A percentile compares a stretch with the other conserved stretches of the same genome.
Conservation (phyloP, 2,113 vertebrate species). For the Zeus faber region DNA sequence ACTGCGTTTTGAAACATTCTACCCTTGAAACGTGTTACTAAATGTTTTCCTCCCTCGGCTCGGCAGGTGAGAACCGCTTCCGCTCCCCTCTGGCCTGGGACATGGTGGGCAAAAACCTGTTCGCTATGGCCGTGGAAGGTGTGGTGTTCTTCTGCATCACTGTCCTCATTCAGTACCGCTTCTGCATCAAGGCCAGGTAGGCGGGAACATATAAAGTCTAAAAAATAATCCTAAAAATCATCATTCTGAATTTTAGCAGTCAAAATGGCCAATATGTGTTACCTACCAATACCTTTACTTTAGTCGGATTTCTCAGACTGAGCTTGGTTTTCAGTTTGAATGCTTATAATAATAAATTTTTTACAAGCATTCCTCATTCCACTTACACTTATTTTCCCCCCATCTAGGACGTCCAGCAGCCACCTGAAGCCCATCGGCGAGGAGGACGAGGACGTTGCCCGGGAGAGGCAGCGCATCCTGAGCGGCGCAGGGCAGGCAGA, state of each 20-base stretch:
- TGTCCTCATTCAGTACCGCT: slow-evolving; percentile 93
- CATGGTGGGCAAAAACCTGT: slow-evolving; percentile 95
- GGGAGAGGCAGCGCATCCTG: slow-evolving; percentile 93
- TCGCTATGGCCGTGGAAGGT: slow-evolving; percentile 96
- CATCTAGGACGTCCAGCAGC: slow-evolving; percentile 82
- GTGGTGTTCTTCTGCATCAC: slow-evolving; percentile 93
- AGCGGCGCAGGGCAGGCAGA: slow-evolving; percentile 88
- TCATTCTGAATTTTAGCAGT: too few relatives aligned
- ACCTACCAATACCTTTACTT: too few relatives aligned
- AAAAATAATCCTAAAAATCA: too few relatives aligned
- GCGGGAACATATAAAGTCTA: slow-evolving; percentile 3
- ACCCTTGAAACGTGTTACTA: too few relatives aligned
- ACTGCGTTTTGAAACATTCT: too few relatives aligned
- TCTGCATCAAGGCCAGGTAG: slow-evolving; percentile 93
- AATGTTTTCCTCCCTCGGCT: slow-evolving; percentile 10
- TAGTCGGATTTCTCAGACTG: too few relatives aligned
- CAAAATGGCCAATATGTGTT: too few relatives aligned
- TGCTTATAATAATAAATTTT: too few relatives aligned
- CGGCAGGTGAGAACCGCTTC: slow-evolving; percentile 90
- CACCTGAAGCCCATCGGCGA: slow-evolving; percentile 88
- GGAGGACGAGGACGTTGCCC: slow-evolving; percentile 94
- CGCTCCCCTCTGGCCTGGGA: slow-evolving; percentile 96
- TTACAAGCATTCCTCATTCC: too few relatives aligned
- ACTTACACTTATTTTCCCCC: too few relatives aligned
- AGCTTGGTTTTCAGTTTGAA: too few relatives aligned